phyloP scores from a whole-genome alignment of 1,140 invertebrate species.

The Hylyphantes graminicola region DNA sequence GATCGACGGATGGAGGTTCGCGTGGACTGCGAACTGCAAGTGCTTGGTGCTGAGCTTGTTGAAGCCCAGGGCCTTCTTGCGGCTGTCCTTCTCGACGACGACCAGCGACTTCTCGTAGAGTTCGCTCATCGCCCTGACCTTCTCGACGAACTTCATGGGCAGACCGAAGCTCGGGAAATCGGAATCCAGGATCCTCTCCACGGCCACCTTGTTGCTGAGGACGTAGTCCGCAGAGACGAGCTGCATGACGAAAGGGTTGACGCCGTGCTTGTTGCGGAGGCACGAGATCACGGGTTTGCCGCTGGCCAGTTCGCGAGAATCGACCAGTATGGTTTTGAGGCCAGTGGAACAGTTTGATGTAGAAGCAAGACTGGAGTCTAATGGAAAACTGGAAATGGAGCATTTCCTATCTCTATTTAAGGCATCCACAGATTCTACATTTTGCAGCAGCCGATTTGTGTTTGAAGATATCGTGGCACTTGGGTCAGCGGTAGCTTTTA shows the following conservation, averaged over 20 bases:
- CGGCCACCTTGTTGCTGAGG: constrained; percentile 65
- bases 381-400: no score
- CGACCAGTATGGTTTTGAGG: constrained; percentile 64
- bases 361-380: background rate
- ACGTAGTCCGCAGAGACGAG: constrained; percentile 66
- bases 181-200: constrained; percentile 65
- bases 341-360: background rate
- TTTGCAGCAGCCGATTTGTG: no score
- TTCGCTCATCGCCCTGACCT: constrained; percentile 63
- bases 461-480: no score
- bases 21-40: constrained; percentile 14
- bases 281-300: constrained; percentile 63
- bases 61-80: constrained; percentile 24
- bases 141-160: constrained; percentile 63
- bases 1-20: background rate
- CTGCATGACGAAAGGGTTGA: constrained; percentile 63
- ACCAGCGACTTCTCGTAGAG: constrained; percentile 65
- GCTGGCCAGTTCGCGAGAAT: constrained; percentile 65
- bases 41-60: constrained; percentile 34
- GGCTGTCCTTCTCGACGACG: constrained; percentile 65
- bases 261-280: constrained; percentile 64
- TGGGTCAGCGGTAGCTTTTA: no score
- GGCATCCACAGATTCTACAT: no score
- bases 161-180: constrained; percentile 64
- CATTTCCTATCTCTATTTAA: no score